Conservation (phyloP, 2,797 vertebrate genomes). For the Lepilemur ruficaudatus region DNA sequence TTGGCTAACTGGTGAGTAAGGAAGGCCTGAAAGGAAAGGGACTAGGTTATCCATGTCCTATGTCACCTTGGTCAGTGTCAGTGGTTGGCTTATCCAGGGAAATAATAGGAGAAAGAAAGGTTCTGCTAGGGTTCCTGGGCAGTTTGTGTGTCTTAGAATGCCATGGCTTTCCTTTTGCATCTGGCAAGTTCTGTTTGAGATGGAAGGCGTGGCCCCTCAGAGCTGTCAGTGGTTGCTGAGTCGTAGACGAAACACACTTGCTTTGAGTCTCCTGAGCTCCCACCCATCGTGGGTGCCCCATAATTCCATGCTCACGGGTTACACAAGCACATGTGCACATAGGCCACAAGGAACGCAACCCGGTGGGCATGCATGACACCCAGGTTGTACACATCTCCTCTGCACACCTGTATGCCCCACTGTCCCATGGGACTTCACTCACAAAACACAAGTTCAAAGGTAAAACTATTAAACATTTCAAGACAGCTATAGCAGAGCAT, state of each 20-base stretch:
- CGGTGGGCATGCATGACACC: fast-evolving
- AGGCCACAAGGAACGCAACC: background rate
- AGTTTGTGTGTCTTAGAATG: background rate
- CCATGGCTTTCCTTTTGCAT: background rate
- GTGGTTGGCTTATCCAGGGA: background rate
- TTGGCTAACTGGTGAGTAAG: background rate
- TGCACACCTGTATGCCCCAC: fast-evolving
- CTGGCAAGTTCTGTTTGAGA: background rate
- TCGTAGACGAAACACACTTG: background rate
- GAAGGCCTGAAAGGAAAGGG: background rate
- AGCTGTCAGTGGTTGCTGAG: fast-evolving
- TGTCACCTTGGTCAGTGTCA: background rate
- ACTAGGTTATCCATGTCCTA: background rate
- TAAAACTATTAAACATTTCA: background rate
- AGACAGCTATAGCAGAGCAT: background rate
- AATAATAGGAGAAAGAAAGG: background rate
- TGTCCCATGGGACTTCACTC: background rate
- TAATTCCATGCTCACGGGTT: background rate
- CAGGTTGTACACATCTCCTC: background rate
- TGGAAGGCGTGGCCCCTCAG: fast-evolving
- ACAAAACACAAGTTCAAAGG: background rate
- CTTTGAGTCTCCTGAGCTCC: background rate
- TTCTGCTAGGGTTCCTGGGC: background rate
- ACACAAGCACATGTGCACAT: background rate
- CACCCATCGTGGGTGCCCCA: background rate